Base-by-base conservation (phyloP, 1,140 invertebrate species). In the Tetramorium simillimum region DNA sequence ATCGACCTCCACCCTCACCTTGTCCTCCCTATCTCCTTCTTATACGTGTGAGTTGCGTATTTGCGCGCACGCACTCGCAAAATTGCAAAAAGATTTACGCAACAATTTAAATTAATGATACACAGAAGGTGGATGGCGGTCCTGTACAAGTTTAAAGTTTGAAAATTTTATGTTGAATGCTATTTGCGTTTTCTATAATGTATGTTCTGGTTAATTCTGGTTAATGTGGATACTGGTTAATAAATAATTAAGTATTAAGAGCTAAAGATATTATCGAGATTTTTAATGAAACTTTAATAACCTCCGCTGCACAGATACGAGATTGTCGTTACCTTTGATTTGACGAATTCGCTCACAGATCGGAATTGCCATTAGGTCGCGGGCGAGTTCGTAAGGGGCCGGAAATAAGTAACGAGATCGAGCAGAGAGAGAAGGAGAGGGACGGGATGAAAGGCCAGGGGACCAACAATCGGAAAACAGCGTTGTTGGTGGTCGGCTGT, bases 401-500 rank as follows among this genome's bases (percentile, higher is more conserved):
- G 53, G 14, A 84, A 84, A 84, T 84, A 84, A 84, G 53, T 62
- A 84, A 49, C 53, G 56, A 73, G 80, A 60, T 73, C 67, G 67
- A 58, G 69, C 24, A 12, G 16, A 1, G 33, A 21, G 33, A 21
- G 46, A 40, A 56, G 78, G 56, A 72, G 63, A 65, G 78, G 53
- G 72, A 46, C 56, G 70, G 60, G 37, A 65, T 51, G 81, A 92
- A 91, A 90, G 85, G 90, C 85, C 91, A 90, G 86, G 88, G 91
- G 91, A 92, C 87, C 77, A 92, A 92, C 91, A 93, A 92, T 92
- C 87, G 92, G 91, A 90, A 91, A 92, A 92, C 90, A 92, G 87
- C 73, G 88, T 91, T 90, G 89, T 90, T 89, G 89, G 87, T 84
- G 88, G 90, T 86, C 69, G 86, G 70, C 85, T 77, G 88, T 86